Percentiles rank a stretch among this genome's conserved stretches.
phyloP scores from a whole-genome alignment of 2,113 vertebrate species.

The Strix aluco region DNA sequence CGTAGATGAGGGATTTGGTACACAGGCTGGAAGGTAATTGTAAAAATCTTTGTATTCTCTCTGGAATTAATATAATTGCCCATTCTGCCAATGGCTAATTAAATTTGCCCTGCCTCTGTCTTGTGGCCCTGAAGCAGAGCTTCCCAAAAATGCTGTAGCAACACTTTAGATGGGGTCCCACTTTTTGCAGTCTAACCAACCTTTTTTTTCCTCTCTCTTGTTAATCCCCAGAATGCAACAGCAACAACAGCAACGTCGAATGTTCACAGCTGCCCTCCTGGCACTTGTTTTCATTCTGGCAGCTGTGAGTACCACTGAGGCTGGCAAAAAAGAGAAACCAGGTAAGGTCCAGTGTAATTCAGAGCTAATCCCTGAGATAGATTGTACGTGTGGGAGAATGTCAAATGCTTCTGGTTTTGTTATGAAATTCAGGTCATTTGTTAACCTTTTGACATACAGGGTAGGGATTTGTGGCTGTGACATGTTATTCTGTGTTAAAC shows the following conservation, averaged over 20 bases:
- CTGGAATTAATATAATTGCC: not conserved
- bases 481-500: not conserved
- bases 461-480: slow-evolving; percentile 6
- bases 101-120: not conserved
- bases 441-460: slow-evolving; percentile 12
- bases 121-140: not conserved
- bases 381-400: not conserved
- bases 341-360: slow-evolving; percentile 57
- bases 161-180: not conserved
- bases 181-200: not conserved
- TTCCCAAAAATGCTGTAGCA: not conserved
- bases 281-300: slow-evolving; percentile 76
- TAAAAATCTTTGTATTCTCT: not conserved
- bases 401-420: not conserved
- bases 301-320: slow-evolving; percentile 71
- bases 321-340: slow-evolving; percentile 82
- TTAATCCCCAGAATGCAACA: slow-evolving; percentile 73
- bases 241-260: slow-evolving; percentile 65
- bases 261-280: slow-evolving; percentile 74
- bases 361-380: not conserved
- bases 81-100: not conserved
- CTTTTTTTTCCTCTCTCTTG: not conserved
- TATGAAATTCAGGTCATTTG: not conserved
- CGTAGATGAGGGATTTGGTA: not conserved
- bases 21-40: not conserved